Conservation (phyloP, 2,888 invertebrate genomes). For the Caenorhabditis panamensis region DNA sequence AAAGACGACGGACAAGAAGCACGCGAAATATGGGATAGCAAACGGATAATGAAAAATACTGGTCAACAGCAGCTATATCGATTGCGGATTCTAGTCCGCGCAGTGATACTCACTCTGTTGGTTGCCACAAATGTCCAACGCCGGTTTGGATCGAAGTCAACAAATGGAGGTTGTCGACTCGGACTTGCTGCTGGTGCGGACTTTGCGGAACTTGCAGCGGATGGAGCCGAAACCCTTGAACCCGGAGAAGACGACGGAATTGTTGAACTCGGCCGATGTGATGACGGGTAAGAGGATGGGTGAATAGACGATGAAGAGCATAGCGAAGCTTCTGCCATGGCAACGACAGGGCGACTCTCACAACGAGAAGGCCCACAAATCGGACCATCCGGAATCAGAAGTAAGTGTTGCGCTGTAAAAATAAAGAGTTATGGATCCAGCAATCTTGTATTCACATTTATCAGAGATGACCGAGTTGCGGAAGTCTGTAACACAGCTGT, state of each 20-base stretch:
- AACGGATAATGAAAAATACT: conserved; percentile 1
- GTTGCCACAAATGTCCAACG: conserved; percentile 80
- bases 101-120: conserved; percentile 60
- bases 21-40: conserved; percentile 3
- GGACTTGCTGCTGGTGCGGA: conserved; percentile 66
- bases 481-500: conserved; percentile 64
- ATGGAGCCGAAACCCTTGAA: conserved; percentile 41
- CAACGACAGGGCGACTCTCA: conserved; percentile 67
- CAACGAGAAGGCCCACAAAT: conserved; percentile 69
- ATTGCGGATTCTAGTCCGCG: not conserved
- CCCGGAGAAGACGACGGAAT: conserved; percentile 55
- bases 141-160: conserved; percentile 72
- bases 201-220: conserved; percentile 58
- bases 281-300: conserved; percentile 52
- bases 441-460: conserved; percentile 42
- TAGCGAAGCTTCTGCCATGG: conserved; percentile 56
- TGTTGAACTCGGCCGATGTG: conserved; percentile 47
- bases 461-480: conserved; percentile 59
- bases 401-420: conserved; percentile 52
- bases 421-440: not conserved
- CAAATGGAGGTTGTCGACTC: conserved; percentile 50
- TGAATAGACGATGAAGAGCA: conserved; percentile 48
- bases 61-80: not conserved
- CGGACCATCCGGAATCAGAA: conserved; percentile 65
- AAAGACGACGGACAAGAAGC: not conserved